Evolutionary conservation across 2,113 vertebrate genomes (phyloP).

Genomic region (Lamprologus callipterus): DNA sequence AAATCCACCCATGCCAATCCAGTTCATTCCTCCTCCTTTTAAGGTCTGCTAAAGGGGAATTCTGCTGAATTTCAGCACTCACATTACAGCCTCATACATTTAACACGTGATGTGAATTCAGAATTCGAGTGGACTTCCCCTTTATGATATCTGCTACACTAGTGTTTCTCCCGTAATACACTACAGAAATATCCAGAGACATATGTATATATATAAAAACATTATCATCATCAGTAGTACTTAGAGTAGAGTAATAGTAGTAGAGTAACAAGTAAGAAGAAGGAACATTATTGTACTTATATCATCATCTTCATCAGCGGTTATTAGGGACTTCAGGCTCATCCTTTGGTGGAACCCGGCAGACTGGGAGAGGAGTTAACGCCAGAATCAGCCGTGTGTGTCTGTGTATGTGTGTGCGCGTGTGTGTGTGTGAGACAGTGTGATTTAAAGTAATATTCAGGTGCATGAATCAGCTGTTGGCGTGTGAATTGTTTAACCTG

Average conservation of each 20-base stretch:
- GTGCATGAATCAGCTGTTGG: conserved; percentile 2
- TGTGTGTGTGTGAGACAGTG: neutral
- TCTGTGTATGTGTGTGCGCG: neutral
- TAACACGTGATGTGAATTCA: conserved; percentile 19
- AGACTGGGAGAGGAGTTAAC: conserved; percentile 32
- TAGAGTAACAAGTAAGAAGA: conserved; percentile 76
- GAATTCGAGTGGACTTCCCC: conserved; percentile 26
- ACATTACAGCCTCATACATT: conserved; percentile 35
- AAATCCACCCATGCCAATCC: conserved; percentile 1
- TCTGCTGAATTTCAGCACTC: conserved; percentile 36
- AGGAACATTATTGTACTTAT: conserved; percentile 74
- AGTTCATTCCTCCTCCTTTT: conserved; percentile 15
- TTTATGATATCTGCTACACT: conserved; percentile 70
- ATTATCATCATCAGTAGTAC: conserved; percentile 66
- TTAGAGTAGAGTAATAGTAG: conserved; percentile 69
- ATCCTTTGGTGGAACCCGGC: conserved; percentile 45
- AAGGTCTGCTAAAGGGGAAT: conserved; percentile 51
- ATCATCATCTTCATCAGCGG: conserved; percentile 51
- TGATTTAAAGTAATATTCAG: neutral
- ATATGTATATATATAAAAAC: conserved; percentile 66
- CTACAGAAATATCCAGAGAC: conserved; percentile 71
- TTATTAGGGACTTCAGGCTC: conserved; percentile 48
- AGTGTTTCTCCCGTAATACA: conserved; percentile 70
- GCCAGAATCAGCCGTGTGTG: conserved; percentile 31
- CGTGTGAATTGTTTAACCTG: conserved; percentile 11